Conservation (phyloP, 1,140 invertebrate species). For the Brachionus manjavacas region DNA sequence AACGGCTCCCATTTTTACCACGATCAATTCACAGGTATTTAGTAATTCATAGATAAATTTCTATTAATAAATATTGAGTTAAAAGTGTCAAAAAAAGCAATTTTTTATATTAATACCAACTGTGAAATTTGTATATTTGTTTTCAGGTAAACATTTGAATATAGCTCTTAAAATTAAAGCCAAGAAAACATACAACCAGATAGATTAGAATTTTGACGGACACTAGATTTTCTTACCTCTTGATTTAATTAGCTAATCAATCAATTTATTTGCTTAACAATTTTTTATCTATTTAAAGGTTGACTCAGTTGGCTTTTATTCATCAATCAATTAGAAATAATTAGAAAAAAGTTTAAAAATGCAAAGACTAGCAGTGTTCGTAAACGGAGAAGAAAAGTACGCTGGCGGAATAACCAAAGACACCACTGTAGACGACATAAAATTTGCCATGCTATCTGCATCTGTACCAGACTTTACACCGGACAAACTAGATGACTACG, state of each 20-base stretch:
- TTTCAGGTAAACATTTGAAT: background rate
- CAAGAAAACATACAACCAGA: slow-evolving; percentile 15
- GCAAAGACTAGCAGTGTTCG: background rate
- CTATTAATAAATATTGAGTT: too few relatives aligned
- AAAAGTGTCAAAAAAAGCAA: background rate
- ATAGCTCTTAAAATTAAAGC: background rate
- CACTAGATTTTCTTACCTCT: background rate
- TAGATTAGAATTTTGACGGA: background rate
- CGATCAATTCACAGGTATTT: too few relatives aligned
- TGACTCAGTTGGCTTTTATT: too few relatives aligned
- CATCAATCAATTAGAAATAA: background rate
- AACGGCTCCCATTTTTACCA: too few relatives aligned
- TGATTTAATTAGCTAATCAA: slow-evolving; percentile 6
- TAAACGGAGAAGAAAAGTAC: slow-evolving; percentile 32
- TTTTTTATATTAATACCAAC: slow-evolving; percentile 4
- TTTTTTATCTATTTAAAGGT: background rate
- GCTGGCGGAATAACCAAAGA: slow-evolving; percentile 27
- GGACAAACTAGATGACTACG: slow-evolving; percentile 11
- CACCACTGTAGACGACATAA: slow-evolving; percentile 24
- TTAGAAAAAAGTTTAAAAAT: background rate
- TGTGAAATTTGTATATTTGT: slow-evolving; percentile 13
- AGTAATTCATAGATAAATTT: too few relatives aligned
- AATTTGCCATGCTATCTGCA: slow-evolving; percentile 37
- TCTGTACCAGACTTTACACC: slow-evolving; percentile 1
- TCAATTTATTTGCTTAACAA: background rate